Percentiles rank a stretch among this genome's conserved stretches.
phyloP scores from a whole-genome alignment of 2,888 invertebrate species.

The Xanthia togata region DNA sequence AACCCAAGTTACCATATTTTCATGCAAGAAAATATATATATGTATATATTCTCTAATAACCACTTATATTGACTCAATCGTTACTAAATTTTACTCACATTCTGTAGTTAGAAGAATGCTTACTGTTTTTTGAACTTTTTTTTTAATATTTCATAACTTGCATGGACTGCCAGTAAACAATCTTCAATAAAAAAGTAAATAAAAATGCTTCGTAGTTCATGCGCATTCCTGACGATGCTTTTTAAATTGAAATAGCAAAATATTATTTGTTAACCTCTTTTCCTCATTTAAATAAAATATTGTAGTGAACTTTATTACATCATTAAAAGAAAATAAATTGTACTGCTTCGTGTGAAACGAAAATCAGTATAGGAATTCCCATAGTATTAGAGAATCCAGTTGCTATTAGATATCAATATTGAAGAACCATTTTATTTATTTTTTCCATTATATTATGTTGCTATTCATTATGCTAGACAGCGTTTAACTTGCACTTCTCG shows the following conservation, averaged over 20 bases:
- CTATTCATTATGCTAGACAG: slow-evolving; percentile 51
- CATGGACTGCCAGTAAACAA: slow-evolving; percentile 59
- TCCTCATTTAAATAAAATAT: neutral
- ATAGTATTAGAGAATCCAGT: neutral
- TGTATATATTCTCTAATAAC: neutral
- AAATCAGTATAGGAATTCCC: neutral
- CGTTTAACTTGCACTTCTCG: slow-evolving; percentile 56
- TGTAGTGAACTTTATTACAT: neutral
- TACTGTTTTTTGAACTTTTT: neutral
- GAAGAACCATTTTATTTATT: neutral
- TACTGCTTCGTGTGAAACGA: neutral
- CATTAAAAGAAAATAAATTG: neutral
- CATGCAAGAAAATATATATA: slow-evolving; percentile 27
- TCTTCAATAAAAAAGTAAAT: slow-evolving; percentile 59
- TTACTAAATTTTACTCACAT: neutral
- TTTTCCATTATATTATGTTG: slow-evolving; percentile 30
- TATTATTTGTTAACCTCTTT: slow-evolving; percentile 11
- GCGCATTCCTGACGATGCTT: slow-evolving; percentile 77
- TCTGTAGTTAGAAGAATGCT: slow-evolving; percentile 22
- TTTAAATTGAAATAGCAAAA: slow-evolving; percentile 62
- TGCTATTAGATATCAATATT: neutral
- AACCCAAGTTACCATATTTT: slow-evolving; percentile 1
- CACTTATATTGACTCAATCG: neutral
- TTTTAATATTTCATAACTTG: neutral
- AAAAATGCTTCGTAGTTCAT: slow-evolving; percentile 69